Evolutionary conservation across 2,888 invertebrate genomes (phyloP), one percentile per base, ranked within the genome.

Genomic region (Cantharis rufa): DNA sequence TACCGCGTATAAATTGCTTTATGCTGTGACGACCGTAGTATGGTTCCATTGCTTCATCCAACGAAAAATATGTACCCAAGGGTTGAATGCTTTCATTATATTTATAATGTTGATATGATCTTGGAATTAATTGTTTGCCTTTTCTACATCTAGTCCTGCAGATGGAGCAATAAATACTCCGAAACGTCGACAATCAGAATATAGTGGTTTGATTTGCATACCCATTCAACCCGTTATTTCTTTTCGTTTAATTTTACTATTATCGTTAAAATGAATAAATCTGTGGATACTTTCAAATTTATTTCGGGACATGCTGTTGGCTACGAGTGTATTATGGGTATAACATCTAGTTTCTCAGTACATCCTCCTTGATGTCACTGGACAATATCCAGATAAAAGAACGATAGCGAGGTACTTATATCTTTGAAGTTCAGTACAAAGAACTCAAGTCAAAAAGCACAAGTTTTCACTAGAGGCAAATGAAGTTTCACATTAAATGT

Each of bases 1-100:
- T 81, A 10, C 80, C 80, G 63, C 72, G 74, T n/a, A 81, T 81
- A 71, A 81, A 82, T 80, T 84, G 84, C 78, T 84, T 83, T 79
- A 82, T 82, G 73, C 72, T 78, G 74, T 82, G 78, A 63, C 77
- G 79, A 7, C 81, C 80, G 73, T 81, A 82, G 72, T 82, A 82
- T 10, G 81, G 81, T 72, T 80, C 80, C 80, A 82, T 82, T 13
- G 77, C 81, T 77, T 82, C 80, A 76, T 81, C 78, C 32, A 82
- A 2, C 11, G 79, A 82, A 80, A 82, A 81, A 24, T 63, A 78
- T 61, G 64, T 71, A 48, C 80, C 78, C 15, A 80, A 69, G 7
- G 78, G 80, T 62, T 71, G 48, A 27, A 66, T 68, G 15, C 70
- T 28, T 28, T 77, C 16, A 62, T 70, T 68, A 74, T 69, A 81